Percentiles rank a stretch among this genome's conserved stretches.
Conservation (phyloP, 2,888 invertebrate genomes). For the Drosophila bunnanda region DNA sequence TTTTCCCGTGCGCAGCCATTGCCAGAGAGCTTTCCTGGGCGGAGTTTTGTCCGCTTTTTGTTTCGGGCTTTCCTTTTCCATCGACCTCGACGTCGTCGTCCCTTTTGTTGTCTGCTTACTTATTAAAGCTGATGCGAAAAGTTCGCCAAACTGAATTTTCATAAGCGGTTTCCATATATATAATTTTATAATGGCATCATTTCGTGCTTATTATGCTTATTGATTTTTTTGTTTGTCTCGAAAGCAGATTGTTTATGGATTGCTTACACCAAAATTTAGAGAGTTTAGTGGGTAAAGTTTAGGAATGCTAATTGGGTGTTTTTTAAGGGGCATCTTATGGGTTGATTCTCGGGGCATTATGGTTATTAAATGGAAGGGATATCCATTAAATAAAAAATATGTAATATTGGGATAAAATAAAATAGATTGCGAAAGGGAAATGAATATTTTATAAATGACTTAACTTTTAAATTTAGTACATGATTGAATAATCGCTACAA, state of each 20-base stretch:
- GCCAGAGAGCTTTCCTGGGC: conserved; percentile 71
- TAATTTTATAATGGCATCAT: conserved; percentile 42
- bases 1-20: conserved; percentile 74
- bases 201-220: conserved; percentile 36
- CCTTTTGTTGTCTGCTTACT: conserved; percentile 51
- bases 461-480: too few relatives aligned
- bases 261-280: conserved; percentile 7
- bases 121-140: conserved; percentile 70
- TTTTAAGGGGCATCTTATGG: not conserved
- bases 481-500: too few relatives aligned
- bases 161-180: conserved; percentile 42
- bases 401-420: not conserved
- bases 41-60: conserved; percentile 72
- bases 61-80: conserved; percentile 30
- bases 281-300: conserved; percentile 25
- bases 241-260: conserved; percentile 21
- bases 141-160: conserved; percentile 43
- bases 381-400: not conserved
- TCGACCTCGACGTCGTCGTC: not conserved
- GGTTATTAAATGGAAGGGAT: not conserved
- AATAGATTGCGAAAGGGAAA: not conserved
- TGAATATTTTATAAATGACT: too few relatives aligned
- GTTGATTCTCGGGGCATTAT: not conserved
- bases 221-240: conserved; percentile 23
- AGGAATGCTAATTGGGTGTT: conserved; percentile 8